Conservation (phyloP, 2,888 invertebrate species). For the Lasioglossum calceatum region DNA sequence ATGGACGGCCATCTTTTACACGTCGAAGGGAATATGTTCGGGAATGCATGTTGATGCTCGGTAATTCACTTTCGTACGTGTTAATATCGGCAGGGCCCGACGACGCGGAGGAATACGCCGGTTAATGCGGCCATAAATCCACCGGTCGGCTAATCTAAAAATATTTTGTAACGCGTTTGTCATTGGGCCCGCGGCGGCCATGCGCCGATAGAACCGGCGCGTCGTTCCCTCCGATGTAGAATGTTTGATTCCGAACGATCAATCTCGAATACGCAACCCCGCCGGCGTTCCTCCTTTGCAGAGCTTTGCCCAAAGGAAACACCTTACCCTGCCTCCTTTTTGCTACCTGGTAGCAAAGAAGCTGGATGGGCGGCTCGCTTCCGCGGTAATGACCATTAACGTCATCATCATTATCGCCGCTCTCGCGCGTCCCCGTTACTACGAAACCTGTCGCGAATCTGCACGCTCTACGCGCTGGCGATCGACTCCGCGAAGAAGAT, state of each 20-base stretch:
- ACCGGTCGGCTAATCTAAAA: constrained; percentile 50
- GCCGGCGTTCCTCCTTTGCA: not conserved
- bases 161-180: constrained; percentile 61
- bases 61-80: constrained; percentile 74
- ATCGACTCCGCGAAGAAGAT: not conserved
- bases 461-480: constrained; percentile 11
- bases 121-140: constrained; percentile 66
- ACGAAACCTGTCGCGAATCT: constrained; percentile 69
- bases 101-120: constrained; percentile 61
- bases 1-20: constrained; percentile 66
- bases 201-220: constrained; percentile 14
- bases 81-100: constrained; percentile 68
- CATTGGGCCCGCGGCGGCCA: constrained; percentile 25
- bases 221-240: constrained; percentile 21
- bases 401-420: constrained; percentile 82
- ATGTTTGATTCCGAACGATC: constrained; percentile 48
- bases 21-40: constrained; percentile 68
- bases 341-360: constrained; percentile 59
- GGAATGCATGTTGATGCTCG: constrained; percentile 70
- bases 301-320: not conserved
- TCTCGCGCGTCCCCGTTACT: constrained; percentile 68
- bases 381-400: constrained; percentile 81
- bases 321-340: constrained; percentile 6
- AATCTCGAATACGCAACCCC: constrained; percentile 37
- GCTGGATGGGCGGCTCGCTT: constrained; percentile 72